Evolutionary conservation across 2,888 invertebrate genomes (phyloP), one percentile per base, ranked within the genome.

Genomic region (Stenolophus ochropezus): DNA sequence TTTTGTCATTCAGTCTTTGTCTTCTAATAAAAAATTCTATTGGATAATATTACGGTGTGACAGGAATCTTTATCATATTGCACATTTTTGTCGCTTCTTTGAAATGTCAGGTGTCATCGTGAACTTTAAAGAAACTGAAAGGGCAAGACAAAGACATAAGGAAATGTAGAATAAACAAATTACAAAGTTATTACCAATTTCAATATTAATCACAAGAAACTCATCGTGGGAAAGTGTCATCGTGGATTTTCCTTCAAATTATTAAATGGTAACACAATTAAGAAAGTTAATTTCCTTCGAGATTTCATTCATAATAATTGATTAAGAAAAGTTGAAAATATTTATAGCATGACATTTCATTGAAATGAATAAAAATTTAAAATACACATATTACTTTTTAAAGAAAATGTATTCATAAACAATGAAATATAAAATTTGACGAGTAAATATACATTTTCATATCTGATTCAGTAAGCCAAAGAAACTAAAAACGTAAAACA

Each of bases 251-350:
- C 20, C 56, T 20, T 56, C 25, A 53, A 58, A 76, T 42, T 76
- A 33, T 76, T 33, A 56, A 76, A 6, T 58, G n/a, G 18, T 76
- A 76, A 76, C 58, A 33, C 20, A 6, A 58, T 58, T 20, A 20
- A 58, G 21, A 47, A 25, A 76, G 58, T 42, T 76, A 76, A 76
- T 76, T 76, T 76, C 42, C 76, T 56, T 27, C 5, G 76, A 21
- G 76, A 58, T 58, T 76, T 76, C 23, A 76, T 58, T 76, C 76
- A 76, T 76, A 76, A 58, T 76, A 76, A 76, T 76, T 76, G 76
- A 76, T 76, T 58, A 76, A n/a, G n/a, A n/a, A n/a, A n/a, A n/a
- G n/a, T n/a, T n/a, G n/a, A n/a, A n/a, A n/a, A n/a, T n/a, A n/a
- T n/a, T n/a, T n/a, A n/a, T n/a, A n/a, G n/a, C n/a, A n/a, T n/a